phyloP scores from a whole-genome alignment of 2,797 vertebrate species.

The Coilia nasus region DNA sequence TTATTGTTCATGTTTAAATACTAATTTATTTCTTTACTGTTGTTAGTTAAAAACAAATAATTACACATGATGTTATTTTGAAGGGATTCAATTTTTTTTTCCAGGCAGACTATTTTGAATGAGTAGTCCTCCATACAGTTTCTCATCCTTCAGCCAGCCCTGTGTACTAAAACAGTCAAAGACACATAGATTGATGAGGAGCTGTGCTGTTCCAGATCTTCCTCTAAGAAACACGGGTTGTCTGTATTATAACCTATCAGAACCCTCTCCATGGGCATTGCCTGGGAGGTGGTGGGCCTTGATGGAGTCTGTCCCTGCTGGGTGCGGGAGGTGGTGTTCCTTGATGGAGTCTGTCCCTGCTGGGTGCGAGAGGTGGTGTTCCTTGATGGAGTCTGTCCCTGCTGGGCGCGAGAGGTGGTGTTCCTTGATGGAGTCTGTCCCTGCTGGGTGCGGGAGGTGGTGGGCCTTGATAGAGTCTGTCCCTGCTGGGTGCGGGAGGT shows the following conservation, averaged over 20 bases:
- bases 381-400: constrained; percentile 28
- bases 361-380: neutral
- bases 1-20: no score
- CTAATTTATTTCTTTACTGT: no score
- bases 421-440: constrained; percentile 27
- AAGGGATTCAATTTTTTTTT: no score
- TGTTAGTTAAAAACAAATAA: no score
- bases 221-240: constrained; percentile 18
- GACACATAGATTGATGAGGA: neutral
- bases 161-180: neutral
- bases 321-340: neutral
- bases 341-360: constrained; percentile 30
- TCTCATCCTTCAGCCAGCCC: no score
- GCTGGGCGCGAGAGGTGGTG: neutral
- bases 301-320: constrained; percentile 31
- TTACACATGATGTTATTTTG: no score
- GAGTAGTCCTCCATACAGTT: neutral
- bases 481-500: neutral
- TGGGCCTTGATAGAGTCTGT: constrained; percentile 31
- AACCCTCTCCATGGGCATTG: neutral
- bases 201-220: neutral
- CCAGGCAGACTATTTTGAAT: no score
- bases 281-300: neutral
- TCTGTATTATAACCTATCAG: neutral
- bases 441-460: neutral